phyloP scores from a whole-genome alignment of 2,888 invertebrate species.

The Lysandra bellargus region DNA sequence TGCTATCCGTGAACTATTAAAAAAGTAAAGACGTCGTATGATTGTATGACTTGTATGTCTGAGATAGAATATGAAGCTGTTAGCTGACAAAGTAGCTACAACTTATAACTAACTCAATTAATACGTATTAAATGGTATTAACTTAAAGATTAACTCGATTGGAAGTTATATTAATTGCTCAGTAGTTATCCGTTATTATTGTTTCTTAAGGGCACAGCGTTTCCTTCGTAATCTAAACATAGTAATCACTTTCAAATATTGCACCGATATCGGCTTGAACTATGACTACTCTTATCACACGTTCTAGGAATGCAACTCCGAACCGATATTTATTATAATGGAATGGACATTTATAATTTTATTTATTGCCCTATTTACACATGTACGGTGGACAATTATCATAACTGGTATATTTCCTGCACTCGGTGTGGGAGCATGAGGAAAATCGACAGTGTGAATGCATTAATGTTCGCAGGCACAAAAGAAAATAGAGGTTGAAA shows the following conservation, averaged over 20 bases:
- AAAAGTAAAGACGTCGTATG: too few relatives aligned
- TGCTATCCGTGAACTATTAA: too few relatives aligned
- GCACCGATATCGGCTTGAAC: conserved; percentile 25
- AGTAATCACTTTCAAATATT: conserved; percentile 34
- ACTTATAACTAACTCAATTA: neutral
- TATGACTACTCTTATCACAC: conserved; percentile 3
- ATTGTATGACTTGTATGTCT: too few relatives aligned
- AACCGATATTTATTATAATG: conserved; percentile 23
- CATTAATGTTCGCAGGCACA: conserved; percentile 21
- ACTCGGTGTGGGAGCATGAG: neutral
- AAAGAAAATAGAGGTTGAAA: neutral
- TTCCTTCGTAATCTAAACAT: conserved; percentile 7
- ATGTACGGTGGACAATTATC: conserved; percentile 11
- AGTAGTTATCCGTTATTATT: neutral
- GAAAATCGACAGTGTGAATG: conserved; percentile 22
- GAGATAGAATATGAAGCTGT: neutral
- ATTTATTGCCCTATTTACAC: conserved; percentile 27
- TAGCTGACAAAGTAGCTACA: neutral
- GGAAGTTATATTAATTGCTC: neutral
- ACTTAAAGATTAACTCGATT: neutral
- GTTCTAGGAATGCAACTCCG: conserved; percentile 21
- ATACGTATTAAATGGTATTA: neutral
- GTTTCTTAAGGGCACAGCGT: neutral
- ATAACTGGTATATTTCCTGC: conserved; percentile 28
- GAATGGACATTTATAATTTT: conserved; percentile 30